Conservation (phyloP, 2,888 invertebrate species). For the Andrena flavipes region DNA sequence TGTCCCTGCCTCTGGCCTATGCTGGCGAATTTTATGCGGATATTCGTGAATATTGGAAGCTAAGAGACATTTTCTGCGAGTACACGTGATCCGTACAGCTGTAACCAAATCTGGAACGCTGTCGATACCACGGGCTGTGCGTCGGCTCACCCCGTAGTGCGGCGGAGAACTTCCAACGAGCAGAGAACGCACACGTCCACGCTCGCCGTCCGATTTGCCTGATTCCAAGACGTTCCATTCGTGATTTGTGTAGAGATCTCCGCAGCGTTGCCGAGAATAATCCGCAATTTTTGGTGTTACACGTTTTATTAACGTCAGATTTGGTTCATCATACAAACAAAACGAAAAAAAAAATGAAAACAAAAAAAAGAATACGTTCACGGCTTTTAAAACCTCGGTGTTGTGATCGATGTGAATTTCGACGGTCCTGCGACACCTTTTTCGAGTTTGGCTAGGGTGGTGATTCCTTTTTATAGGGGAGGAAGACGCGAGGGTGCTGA, state of each 20-base stretch:
- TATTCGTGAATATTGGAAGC: conserved; percentile 48
- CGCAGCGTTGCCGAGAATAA: conserved; percentile 22
- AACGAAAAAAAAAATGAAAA: background rate
- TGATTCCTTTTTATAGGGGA: conserved; percentile 89
- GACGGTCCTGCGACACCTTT: conserved; percentile 68
- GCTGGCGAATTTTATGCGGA: conserved; percentile 29
- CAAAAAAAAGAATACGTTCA: conserved; percentile 50
- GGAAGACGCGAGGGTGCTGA: conserved; percentile 95
- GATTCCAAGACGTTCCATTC: conserved; percentile 46
- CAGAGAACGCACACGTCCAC: conserved; percentile 40
- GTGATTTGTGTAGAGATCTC: conserved; percentile 41
- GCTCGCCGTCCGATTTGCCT: conserved; percentile 46
- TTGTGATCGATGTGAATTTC: conserved; percentile 76
- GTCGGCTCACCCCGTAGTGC: conserved; percentile 25
- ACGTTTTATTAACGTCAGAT: conserved; percentile 50
- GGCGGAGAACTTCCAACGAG: conserved; percentile 29
- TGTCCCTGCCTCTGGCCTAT: conserved; percentile 41
- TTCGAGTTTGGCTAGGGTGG: conserved; percentile 79
- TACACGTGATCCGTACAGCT: conserved; percentile 41
- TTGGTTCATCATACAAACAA: conserved; percentile 58
- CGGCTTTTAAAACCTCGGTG: conserved; percentile 73
- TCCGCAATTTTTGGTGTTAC: conserved; percentile 48
- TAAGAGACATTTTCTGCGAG: conserved; percentile 42
- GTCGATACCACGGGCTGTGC: conserved; percentile 42
- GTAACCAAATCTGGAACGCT: conserved; percentile 35